These are phyloP conservation scores for Phengaris alcon DNA, from an alignment of 2,888 invertebrate species.

Conservation along the genomic window DNA sequence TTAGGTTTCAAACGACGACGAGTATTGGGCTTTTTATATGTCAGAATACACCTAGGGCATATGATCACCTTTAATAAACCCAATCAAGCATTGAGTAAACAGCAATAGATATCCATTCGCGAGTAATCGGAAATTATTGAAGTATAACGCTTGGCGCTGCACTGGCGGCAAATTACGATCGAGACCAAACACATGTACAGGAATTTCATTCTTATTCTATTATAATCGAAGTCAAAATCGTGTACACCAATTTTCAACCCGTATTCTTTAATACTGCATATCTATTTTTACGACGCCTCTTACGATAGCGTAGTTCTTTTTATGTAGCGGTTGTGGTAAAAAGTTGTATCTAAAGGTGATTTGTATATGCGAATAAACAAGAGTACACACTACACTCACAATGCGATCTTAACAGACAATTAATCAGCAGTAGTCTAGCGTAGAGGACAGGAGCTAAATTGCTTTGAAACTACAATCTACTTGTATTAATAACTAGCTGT, in stretches of 20 bases:
- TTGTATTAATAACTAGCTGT: too few relatives aligned
- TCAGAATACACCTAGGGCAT: not conserved
- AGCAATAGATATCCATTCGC: slow-evolving; percentile 51
- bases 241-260: slow-evolving; percentile 21
- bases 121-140: slow-evolving; percentile 75
- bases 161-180: slow-evolving; percentile 38
- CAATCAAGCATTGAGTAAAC: slow-evolving; percentile 45
- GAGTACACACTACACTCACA: not conserved
- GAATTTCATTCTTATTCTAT: not conserved
- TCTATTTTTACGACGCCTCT: slow-evolving; percentile 68
- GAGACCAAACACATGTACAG: not conserved
- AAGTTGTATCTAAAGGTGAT: slow-evolving; percentile 41
- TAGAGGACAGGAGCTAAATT: too few relatives aligned
- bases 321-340: slow-evolving; percentile 52
- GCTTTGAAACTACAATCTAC: too few relatives aligned
- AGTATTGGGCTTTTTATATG: not conserved
- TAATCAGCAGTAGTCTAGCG: too few relatives aligned
- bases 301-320: slow-evolving; percentile 60
- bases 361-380: not conserved
- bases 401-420: not conserved
- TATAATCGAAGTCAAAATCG: slow-evolving; percentile 26
- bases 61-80: not conserved
- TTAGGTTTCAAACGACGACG: not conserved
- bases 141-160: slow-evolving; percentile 58
- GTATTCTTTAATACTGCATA: slow-evolving; percentile 47